These are phyloP conservation scores for Cyanoliseus patagonus DNA, from an alignment of 2,113 vertebrate genomes.

Conservation along the genomic window DNA sequence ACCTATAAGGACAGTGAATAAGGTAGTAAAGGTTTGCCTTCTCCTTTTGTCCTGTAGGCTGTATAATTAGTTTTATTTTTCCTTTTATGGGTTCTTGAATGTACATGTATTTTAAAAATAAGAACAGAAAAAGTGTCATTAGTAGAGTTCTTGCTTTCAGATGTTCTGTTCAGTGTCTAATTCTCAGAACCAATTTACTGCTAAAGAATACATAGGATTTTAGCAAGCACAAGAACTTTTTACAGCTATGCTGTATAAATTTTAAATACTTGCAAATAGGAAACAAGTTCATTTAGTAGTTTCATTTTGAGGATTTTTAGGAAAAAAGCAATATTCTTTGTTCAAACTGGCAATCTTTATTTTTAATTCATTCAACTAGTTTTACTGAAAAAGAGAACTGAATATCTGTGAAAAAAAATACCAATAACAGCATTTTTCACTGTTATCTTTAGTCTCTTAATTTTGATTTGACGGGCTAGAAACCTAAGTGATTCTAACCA, in stretches of 20 bases:
- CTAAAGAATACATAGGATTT: not conserved
- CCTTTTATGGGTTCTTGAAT: not conserved
- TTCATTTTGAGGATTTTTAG: not conserved
- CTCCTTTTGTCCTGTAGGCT: not conserved
- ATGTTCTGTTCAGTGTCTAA: not conserved
- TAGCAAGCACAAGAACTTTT: not conserved
- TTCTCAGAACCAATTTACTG: not conserved
- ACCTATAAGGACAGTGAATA: not conserved
- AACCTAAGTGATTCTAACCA: not conserved
- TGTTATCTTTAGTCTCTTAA: not conserved
- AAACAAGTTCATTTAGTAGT: not conserved
- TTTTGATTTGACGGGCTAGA: not conserved
- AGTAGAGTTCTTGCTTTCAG: not conserved
- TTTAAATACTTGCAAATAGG: not conserved
- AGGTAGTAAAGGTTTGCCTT: not conserved
- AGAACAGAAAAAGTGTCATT: not conserved
- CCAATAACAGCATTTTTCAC: not conserved
- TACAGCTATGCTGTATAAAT: not conserved
- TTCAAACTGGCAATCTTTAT: not conserved
- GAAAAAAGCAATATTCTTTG: not conserved
- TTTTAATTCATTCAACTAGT: not conserved
- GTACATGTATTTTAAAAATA: not conserved
- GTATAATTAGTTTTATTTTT: not conserved
- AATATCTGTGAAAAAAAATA: not conserved
- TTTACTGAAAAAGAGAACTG: not conserved